These are phyloP conservation scores for Myiozetetes cayanensis DNA, from an alignment of 2,113 vertebrate species.

Conservation along the genomic window DNA sequence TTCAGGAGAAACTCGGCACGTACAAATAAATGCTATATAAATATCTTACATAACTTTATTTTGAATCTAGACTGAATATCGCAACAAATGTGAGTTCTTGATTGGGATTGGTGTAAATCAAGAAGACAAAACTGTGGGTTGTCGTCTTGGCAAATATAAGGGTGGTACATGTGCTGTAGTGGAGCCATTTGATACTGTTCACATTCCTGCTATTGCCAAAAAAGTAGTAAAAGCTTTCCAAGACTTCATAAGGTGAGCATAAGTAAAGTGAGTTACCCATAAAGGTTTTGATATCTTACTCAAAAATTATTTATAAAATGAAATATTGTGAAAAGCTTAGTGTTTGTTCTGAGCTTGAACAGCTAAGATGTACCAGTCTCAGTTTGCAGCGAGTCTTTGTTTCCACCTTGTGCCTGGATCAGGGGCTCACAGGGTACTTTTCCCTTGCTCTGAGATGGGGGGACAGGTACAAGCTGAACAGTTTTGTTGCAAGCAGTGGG, in stretches of 20 bases:
- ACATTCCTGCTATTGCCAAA: constrained; percentile 86
- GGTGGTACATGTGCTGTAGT: constrained; percentile 93
- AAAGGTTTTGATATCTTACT: constrained; percentile 1
- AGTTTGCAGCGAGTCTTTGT: neutral
- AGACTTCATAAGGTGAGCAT: constrained; percentile 89
- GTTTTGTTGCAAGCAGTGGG: neutral
- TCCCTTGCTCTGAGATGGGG: neutral
- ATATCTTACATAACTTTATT: constrained; percentile 40
- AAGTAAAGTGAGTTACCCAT: neutral
- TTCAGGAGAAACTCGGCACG: neutral
- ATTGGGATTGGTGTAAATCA: constrained; percentile 88
- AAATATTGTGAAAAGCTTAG: neutral
- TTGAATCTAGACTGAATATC: constrained; percentile 87
- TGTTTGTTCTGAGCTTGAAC: neutral
- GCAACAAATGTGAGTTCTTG: constrained; percentile 98
- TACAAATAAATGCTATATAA: neutral
- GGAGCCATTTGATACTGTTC: constrained; percentile 86
- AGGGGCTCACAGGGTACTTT: neutral
- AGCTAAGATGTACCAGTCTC: neutral
- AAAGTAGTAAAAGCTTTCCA: constrained; percentile 88
- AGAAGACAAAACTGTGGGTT: constrained; percentile 93
- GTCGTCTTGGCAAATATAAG: constrained; percentile 95
- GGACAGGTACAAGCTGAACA: neutral
- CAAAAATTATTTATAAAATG: neutral
- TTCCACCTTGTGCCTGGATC: neutral